Conservation (phyloP, 2,888 invertebrate genomes). For the Coleophora flavipennella region DNA sequence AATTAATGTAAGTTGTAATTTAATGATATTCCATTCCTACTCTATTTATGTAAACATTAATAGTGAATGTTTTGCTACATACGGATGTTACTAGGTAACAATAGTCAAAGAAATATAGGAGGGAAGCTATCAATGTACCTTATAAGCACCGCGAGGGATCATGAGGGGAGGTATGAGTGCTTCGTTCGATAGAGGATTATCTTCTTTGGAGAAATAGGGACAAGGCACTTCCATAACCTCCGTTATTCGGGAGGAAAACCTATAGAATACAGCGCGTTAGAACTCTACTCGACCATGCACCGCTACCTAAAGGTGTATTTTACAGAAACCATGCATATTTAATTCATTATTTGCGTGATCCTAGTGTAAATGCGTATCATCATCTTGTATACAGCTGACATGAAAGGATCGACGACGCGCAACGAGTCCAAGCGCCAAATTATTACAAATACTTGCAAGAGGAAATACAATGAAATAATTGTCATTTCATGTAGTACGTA, state of each 20-base stretch:
- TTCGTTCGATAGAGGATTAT: constrained; percentile 46
- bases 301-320: constrained; percentile 25
- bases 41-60: constrained; percentile 55
- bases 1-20: constrained; percentile 15
- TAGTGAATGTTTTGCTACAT: constrained; percentile 46
- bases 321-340: constrained; percentile 41
- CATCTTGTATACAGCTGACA: constrained; percentile 71
- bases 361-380: constrained; percentile 63
- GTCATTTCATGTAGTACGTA: constrained; percentile 33
- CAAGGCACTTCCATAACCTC: constrained; percentile 67
- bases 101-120: constrained; percentile 20
- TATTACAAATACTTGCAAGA: constrained; percentile 22
- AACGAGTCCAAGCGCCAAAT: constrained; percentile 55
- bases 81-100: constrained; percentile 23
- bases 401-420: constrained; percentile 50
- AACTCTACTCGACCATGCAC: constrained; percentile 23
- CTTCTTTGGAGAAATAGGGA: constrained; percentile 56
- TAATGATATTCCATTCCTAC: constrained; percentile 31
- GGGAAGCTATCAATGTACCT: constrained; percentile 43
- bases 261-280: constrained; percentile 46
- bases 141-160: constrained; percentile 51
- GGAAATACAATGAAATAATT: constrained; percentile 23
- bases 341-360: constrained; percentile 57
- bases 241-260: constrained; percentile 53
- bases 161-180: constrained; percentile 57